Base-by-base conservation (phyloP, 1,140 invertebrate species). In the Melanaphis sacchari region DNA sequence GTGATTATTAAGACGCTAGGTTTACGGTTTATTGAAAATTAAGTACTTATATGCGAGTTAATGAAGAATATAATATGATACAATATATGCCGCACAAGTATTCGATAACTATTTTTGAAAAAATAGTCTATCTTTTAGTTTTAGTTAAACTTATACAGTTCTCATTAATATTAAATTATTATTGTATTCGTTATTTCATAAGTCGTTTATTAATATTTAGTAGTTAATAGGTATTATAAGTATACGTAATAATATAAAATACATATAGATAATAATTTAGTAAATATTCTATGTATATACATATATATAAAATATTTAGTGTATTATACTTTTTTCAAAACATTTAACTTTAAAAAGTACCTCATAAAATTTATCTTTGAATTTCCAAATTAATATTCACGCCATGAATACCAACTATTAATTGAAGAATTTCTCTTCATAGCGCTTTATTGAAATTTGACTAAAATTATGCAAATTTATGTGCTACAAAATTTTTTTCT, bases 1-100 rank as follows among this genome's bases (percentile, higher is more conserved):
- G 96, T 96, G 92, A 96, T 96, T 81, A 88, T 49, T 52, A 3
- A 52, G n/a, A 66, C 15, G 4, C 0, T 76, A 49, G 15, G 46
- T 49, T 49, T 49, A 18, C 15, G 15, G 46, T 2, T 49, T 49
- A 49, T 49, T 49, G 15, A 24, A 76, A n/a, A 76, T n/a, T n/a
- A 9, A 66, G 2, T n/a, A n/a, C 59, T 76, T 18, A n/a, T 15
- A 76, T 76, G 15, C 4, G 15, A 76, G 52, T 24, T 18, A 9
- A 66, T 66, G n/a, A n/a, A n/a, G n/a, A n/a, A n/a, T n/a, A n/a
- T n/a, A n/a, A n/a, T n/a, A n/a, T n/a, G n/a, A n/a, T n/a, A n/a
- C n/a, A n/a, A n/a, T n/a, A 76, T 76, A 4, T 18, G 21, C 59
- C 15, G 59, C 5, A 31, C 15, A 36, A 36, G 59, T 76, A n/a